Percentiles rank a stretch among this genome's conserved stretches.
These are phyloP conservation scores for Odontocerum albicorne DNA, from an alignment of 2,888 invertebrate genomes.

Conservation along the genomic window DNA sequence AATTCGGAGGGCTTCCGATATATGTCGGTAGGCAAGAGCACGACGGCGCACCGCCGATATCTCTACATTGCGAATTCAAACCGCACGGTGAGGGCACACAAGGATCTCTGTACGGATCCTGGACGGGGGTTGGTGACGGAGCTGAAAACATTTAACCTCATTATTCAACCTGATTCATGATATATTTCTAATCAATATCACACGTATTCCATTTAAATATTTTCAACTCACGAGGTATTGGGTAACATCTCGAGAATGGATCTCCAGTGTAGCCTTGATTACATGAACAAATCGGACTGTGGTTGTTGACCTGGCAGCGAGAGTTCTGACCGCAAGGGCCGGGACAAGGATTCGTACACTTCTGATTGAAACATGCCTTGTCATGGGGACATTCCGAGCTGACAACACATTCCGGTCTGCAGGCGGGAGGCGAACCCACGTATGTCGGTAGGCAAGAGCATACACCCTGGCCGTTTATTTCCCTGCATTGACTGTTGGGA, in stretches of 20 bases:
- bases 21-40: constrained; percentile 63
- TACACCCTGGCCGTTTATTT: constrained; percentile 68
- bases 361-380: constrained; percentile 67
- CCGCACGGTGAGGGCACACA: constrained; percentile 71
- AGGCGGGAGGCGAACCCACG: constrained; percentile 71
- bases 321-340: constrained; percentile 73
- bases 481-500: constrained; percentile 74
- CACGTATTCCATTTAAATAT: no score
- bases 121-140: constrained; percentile 50
- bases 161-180: no score
- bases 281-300: constrained; percentile 72
- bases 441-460: constrained; percentile 70
- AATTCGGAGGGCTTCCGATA: constrained; percentile 67
- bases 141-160: constrained; percentile 48
- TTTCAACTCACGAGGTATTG: constrained; percentile 56
- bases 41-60: constrained; percentile 59
- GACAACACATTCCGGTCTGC: constrained; percentile 72
- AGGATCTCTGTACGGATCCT: constrained; percentile 60
- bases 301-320: constrained; percentile 71
- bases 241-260: constrained; percentile 64
- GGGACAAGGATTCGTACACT: constrained; percentile 73
- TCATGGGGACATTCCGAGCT: constrained; percentile 71
- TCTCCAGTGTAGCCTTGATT: constrained; percentile 62
- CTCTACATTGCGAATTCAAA: constrained; percentile 61
- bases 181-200: no score